A percentile compares a stretch with the other conserved stretches of the same genome.
These are phyloP conservation scores for Lota lota DNA, from an alignment of 2,113 vertebrate genomes.

Conservation along the genomic window DNA sequence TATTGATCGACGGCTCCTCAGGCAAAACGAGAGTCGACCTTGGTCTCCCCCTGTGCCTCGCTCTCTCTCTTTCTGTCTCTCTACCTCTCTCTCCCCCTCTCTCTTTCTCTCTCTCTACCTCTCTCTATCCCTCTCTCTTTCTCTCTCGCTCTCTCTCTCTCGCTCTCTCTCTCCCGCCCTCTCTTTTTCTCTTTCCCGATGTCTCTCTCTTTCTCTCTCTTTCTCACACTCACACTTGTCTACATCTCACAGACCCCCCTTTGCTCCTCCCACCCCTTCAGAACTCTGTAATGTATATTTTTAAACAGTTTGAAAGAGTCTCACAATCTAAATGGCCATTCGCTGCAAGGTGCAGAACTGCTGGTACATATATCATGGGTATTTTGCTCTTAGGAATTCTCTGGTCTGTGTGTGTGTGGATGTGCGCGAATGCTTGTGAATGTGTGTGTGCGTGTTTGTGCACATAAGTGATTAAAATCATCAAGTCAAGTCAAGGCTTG, in stretches of 20 bases:
- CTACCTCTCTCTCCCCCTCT: constrained; percentile 82
- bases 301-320: constrained; percentile 93
- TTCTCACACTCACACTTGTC: too few relatives aligned
- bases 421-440: background rate
- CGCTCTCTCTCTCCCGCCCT: constrained; percentile 69
- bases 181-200: constrained; percentile 79
- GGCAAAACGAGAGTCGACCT: constrained; percentile 96
- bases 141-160: too few relatives aligned
- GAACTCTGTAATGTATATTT: constrained; percentile 99
- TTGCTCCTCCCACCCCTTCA: constrained; percentile 82
- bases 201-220: too few relatives aligned
- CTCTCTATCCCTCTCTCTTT: constrained; percentile 56
- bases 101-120: constrained; percentile 80
- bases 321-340: constrained; percentile 82
- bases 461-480: constrained; percentile 73
- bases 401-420: constrained; percentile 48
- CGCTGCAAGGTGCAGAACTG: constrained; percentile 89
- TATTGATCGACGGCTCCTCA: constrained; percentile 97
- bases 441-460: background rate
- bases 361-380: constrained; percentile 79
- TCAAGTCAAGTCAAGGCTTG: constrained; percentile 70
- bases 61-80: constrained; percentile 75
- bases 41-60: constrained; percentile 90
- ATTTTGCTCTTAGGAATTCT: constrained; percentile 81
- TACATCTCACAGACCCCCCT: constrained; percentile 56